A percentile compares a stretch with the other conserved stretches of the same genome.
These are phyloP conservation scores for Brachypteracias leptosomus DNA, from an alignment of 2,113 vertebrate species.

Conservation along the genomic window DNA sequence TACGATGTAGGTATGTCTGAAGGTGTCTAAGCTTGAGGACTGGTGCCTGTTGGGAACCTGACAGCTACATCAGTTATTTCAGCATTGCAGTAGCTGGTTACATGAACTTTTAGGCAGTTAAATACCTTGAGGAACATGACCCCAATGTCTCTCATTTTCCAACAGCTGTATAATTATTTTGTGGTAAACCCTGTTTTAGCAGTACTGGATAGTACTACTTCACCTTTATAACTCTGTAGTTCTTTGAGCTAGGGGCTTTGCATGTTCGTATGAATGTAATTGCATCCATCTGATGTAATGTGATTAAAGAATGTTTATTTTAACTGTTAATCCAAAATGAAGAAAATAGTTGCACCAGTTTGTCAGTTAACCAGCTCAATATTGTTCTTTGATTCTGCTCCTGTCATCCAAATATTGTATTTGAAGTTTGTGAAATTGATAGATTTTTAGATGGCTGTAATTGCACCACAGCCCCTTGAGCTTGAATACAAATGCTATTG, in stretches of 20 bases:
- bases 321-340: neutral
- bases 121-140: neutral
- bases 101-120: neutral
- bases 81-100: neutral
- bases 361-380: neutral
- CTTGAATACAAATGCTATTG: neutral
- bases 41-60: neutral
- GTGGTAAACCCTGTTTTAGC: neutral
- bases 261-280: neutral
- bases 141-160: neutral
- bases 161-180: neutral
- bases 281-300: neutral
- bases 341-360: neutral
- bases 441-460: neutral
- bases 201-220: neutral
- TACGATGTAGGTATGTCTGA: neutral
- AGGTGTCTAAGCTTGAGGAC: neutral
- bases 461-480: neutral
- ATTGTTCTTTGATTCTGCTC: neutral
- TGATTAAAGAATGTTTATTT: conserved; percentile 14
- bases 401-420: neutral
- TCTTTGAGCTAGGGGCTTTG: neutral
- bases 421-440: neutral
- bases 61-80: neutral
- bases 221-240: neutral